Conservation (phyloP, 37 sponge, comb jelly and placozoan genomes). For the Agelas oroides region DNA sequence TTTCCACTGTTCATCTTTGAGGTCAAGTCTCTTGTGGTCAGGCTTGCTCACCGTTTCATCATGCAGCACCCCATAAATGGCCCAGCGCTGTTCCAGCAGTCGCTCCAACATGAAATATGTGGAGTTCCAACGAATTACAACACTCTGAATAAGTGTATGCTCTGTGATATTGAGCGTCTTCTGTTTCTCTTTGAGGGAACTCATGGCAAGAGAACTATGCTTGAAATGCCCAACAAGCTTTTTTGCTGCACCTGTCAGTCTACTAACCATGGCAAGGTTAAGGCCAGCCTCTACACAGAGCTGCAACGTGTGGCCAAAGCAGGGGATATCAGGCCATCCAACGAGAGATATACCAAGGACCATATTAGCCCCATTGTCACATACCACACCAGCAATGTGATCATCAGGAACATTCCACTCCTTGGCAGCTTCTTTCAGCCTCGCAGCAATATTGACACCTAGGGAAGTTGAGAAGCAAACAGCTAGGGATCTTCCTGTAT, state of each 20-base stretch:
- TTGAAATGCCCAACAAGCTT: conserved; percentile 14
- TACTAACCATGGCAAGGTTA: neutral
- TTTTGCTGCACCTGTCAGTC: conserved; percentile 3
- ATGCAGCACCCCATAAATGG: neutral
- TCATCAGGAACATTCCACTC: neutral
- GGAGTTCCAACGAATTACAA: neutral
- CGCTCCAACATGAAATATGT: neutral
- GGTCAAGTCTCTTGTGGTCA: neutral
- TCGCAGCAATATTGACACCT: conserved; percentile 10
- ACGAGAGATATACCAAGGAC: neutral
- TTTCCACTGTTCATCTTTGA: neutral
- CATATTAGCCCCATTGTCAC: conserved; percentile 29
- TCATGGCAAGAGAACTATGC: neutral
- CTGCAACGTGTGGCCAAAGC: conserved; percentile 28
- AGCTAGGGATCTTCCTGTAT: no score
- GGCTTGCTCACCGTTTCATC: conserved; percentile 1
- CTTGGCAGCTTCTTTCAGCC: conserved; percentile 1
- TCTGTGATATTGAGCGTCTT: neutral
- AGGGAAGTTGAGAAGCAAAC: no score
- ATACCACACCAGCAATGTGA: conserved; percentile 13
- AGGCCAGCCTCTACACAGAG: conserved; percentile 15
- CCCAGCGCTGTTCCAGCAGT: neutral
- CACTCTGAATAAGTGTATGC: neutral
- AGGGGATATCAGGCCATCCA: conserved; percentile 2
- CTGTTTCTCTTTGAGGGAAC: neutral